Base-by-base conservation (phyloP, 2,797 vertebrate species). In the Sphenodon punctatus region DNA sequence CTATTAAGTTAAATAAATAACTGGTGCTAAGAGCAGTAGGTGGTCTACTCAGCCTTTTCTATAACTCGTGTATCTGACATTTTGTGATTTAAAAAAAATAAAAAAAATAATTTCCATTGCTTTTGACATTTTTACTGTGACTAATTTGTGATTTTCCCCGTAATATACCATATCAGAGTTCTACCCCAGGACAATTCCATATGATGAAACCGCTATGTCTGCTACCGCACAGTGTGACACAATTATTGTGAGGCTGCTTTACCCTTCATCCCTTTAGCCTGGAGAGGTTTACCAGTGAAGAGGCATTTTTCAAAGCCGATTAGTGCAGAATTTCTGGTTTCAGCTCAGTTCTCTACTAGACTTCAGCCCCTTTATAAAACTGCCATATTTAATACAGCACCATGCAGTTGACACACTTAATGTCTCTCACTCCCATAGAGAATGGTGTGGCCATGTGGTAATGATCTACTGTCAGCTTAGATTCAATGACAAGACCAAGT, bases 41-140 rank as follows among this genome's bases (percentile, higher is more conserved):
- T 78, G 42, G 27, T 68, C 80, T 72, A 87, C 80, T 41, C 66
- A 30, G 77, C 13, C 16, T 70, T 51, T 69, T 51, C 58, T 6
- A 4, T 0, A 0, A 61, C 56, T 83, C 15, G 43, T 0, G 0
- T 60, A 67, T 42, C 56, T 48, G 58, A 0, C 2, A 78, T 65
- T 83, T 25, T 71, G 45, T 46, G 71, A 5, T n/a, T n/a, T n/a
- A n/a, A n/a, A n/a, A n/a, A n/a, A n/a, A n/a, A n/a, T n/a, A n/a
- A n/a, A n/a, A n/a, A n/a, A n/a, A n/a, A n/a, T n/a, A n/a, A n/a
- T 74, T 90, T 25, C 34, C 80, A 75, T 45, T 70, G 27, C 46
- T 89, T 86, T 89, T 87, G 73, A 74, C 65, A 73, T 79, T 82
- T 89, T 82, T 71, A 76, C 19, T 85, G 65, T 43, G 72, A 63